A percentile compares a stretch with the other conserved stretches of the same genome.
Conservation (phyloP, 2,113 vertebrate genomes). For the Leucoraja erinaceus region DNA sequence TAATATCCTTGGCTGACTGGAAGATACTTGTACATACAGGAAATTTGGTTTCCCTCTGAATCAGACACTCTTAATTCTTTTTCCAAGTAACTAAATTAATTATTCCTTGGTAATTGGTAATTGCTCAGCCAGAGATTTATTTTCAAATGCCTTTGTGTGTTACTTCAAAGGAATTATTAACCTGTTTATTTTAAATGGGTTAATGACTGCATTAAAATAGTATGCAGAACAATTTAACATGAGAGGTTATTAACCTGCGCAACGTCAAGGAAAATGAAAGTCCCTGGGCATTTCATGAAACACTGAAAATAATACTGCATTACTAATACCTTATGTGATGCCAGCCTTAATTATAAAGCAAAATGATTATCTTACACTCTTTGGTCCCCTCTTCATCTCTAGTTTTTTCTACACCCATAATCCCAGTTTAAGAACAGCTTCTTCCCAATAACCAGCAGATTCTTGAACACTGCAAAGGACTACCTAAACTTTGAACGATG, state of each 20-base stretch:
- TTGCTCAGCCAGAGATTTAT: neutral
- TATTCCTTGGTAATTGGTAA: neutral
- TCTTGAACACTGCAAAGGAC: no score
- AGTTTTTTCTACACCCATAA: no score
- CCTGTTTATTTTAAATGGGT: slow-evolving; percentile 14
- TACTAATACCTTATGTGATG: neutral
- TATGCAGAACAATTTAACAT: neutral
- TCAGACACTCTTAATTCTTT: neutral
- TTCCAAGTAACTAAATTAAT: neutral
- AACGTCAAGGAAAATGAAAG: neutral
- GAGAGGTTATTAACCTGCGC: neutral
- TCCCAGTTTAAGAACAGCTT: no score
- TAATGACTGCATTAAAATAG: slow-evolving; percentile 7
- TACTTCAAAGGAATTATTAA: neutral
- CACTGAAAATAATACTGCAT: neutral
- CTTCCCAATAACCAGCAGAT: no score
- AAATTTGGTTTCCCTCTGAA: neutral
- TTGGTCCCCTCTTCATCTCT: no score
- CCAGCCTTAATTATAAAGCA: neutral
- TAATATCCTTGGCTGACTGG: neutral
- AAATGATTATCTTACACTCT: neutral
- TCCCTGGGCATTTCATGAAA: neutral
- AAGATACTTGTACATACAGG: neutral
- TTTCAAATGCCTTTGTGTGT: neutral
- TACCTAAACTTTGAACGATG: no score